Conservation (phyloP, 2,888 invertebrate genomes). For the Cybosia mesomella region DNA sequence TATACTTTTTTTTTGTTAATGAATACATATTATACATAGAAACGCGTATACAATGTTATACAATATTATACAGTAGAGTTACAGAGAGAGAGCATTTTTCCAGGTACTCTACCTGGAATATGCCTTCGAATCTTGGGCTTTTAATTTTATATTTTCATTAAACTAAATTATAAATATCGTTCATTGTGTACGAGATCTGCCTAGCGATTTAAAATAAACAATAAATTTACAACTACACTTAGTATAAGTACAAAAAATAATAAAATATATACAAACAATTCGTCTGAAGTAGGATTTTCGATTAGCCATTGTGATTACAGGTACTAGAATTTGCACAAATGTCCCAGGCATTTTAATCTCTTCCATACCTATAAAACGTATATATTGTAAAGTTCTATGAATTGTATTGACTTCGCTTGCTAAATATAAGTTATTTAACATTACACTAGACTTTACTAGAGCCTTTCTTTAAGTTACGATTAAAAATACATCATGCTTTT, state of each 20-base stretch:
- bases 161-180: constrained; percentile 4
- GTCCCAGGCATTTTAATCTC: not conserved
- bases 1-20: too few relatives aligned
- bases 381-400: not conserved
- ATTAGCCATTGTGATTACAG: not conserved
- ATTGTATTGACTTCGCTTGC: not conserved
- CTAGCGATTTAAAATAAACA: constrained; percentile 5
- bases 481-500: too few relatives aligned
- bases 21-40: too few relatives aligned
- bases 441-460: too few relatives aligned
- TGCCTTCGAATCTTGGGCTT: not conserved
- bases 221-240: not conserved
- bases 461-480: too few relatives aligned
- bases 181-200: constrained; percentile 8
- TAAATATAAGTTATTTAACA: too few relatives aligned
- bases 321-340: not conserved
- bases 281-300: not conserved
- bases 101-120: too few relatives aligned
- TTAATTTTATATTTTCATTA: not conserved
- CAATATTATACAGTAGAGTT: too few relatives aligned
- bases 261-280: not conserved
- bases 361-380: not conserved
- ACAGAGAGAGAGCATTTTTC: too few relatives aligned
- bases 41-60: too few relatives aligned
- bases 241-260: not conserved